A percentile compares a stretch with the other conserved stretches of the same genome.
Evolutionary conservation across 2,797 vertebrate genomes (phyloP).

Genomic region (Pogonophryne albipinna): DNA sequence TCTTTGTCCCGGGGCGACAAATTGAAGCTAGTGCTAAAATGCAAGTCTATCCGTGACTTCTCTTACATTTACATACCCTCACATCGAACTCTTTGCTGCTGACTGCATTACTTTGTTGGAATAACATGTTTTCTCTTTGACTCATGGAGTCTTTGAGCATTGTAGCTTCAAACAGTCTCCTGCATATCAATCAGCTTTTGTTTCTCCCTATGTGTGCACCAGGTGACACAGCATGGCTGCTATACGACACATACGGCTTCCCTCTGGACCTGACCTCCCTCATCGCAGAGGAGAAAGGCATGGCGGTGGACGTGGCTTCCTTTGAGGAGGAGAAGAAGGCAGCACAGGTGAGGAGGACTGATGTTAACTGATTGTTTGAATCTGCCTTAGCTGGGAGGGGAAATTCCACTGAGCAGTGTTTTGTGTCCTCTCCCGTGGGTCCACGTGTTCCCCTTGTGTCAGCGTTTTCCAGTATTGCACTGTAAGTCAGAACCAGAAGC

Average conservation of each 20-base stretch:
- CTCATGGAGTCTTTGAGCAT: neutral
- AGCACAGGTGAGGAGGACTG: conserved; percentile 88
- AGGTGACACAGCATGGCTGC: conserved; percentile 98
- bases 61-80: no score
- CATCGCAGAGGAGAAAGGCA: conserved; percentile 97
- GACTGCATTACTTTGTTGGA: neutral
- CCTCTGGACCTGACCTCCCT: conserved; percentile 96
- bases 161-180: conserved; percentile 8
- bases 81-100: neutral
- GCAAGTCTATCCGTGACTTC: no score
- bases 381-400: conserved; percentile 8
- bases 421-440: conserved; percentile 12
- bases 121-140: neutral
- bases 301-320: conserved; percentile 90
- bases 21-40: neutral
- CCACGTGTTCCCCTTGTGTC: conserved; percentile 29
- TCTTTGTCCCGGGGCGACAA: neutral
- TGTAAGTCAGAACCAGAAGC: conserved; percentile 44
- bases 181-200: neutral
- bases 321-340: conserved; percentile 97
- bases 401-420: conserved; percentile 18
- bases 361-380: neutral
- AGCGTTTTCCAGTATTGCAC: conserved; percentile 50
- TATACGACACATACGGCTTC: conserved; percentile 98
- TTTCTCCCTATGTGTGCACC: neutral